These are phyloP conservation scores for Megaceryle maxima DNA, from an alignment of 2,113 vertebrate genomes.

Conservation along the genomic window DNA sequence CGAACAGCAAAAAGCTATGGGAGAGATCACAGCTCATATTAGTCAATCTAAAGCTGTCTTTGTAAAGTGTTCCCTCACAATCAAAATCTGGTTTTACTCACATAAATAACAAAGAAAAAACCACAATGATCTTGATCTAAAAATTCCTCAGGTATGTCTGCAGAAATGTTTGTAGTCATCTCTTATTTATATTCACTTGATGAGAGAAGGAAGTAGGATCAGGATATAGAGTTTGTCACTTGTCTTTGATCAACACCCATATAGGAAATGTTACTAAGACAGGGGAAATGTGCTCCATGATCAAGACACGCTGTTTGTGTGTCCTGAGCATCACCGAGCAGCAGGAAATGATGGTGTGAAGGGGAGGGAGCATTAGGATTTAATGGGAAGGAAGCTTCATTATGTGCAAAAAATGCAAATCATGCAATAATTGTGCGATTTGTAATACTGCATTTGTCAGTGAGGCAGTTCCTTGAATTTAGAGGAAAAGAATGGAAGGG, in stretches of 20 bases:
- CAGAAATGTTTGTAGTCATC: constrained; percentile 33
- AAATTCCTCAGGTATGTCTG: not conserved
- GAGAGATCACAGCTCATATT: not conserved
- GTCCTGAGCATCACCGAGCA: not conserved
- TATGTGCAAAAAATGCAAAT: not conserved
- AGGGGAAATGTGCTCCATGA: not conserved
- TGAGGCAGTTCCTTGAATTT: not conserved
- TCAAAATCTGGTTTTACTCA: not conserved
- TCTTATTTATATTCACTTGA: constrained; percentile 34
- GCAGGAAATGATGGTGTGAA: not conserved
- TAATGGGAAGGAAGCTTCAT: not conserved
- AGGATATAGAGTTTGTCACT: not conserved
- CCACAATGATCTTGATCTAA: not conserved
- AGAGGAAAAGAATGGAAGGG: not conserved
- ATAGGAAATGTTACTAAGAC: not conserved
- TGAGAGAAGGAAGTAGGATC: not conserved
- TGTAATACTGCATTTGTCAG: not conserved
- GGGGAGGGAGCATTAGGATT: not conserved
- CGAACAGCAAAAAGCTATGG: not conserved
- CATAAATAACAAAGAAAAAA: not conserved
- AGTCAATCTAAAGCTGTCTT: not conserved
- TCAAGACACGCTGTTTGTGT: rapidly evolving
- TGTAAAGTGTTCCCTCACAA: not conserved
- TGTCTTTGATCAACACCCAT: constrained; percentile 11
- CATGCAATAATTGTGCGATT: not conserved